These are phyloP conservation scores for Tupiocoris notatus DNA, from an alignment of 2,888 invertebrate species.

Conservation along the genomic window DNA sequence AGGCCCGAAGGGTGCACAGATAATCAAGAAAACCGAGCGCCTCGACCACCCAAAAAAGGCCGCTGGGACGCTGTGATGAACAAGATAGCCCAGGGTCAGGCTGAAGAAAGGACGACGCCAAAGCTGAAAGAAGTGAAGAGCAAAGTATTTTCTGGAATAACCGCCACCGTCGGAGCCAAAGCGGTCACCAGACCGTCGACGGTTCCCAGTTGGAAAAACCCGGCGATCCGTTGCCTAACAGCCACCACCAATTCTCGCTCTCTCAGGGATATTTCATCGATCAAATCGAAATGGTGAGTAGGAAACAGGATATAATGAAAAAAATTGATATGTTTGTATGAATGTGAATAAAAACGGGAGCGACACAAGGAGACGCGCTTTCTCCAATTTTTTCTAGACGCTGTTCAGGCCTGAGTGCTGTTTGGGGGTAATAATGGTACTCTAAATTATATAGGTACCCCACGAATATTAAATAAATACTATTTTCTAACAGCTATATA, in stretches of 20 bases:
- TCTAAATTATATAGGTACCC: no score
- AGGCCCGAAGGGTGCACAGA: conserved; percentile 48
- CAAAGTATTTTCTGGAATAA: conserved; percentile 61
- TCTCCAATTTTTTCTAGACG: no score
- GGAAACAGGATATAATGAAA: no score
- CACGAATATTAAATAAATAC: no score
- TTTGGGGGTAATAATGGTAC: no score
- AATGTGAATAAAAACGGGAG: no score
- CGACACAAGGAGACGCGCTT: no score
- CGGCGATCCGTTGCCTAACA: conserved; percentile 45
- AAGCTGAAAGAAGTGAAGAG: conserved; percentile 82
- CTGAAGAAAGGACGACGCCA: conserved; percentile 68
- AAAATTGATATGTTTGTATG: no score
- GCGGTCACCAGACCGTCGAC: conserved; percentile 25
- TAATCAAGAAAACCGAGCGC: conserved; percentile 61
- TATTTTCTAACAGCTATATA: no score
- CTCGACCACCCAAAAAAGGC: conserved; percentile 63
- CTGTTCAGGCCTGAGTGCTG: no score
- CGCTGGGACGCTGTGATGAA: conserved; percentile 84
- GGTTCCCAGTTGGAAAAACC: conserved; percentile 36
- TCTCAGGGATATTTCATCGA: conserved; percentile 48
- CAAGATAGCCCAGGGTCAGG: conserved; percentile 71
- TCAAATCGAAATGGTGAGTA: conserved; percentile 49
- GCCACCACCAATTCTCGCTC: conserved; percentile 48
- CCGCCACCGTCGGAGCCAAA: conserved; percentile 18